Evolutionary conservation across 2,888 invertebrate genomes (phyloP), one percentile per base, ranked within the genome.

Genomic region (Antheraea assamensis): DNA sequence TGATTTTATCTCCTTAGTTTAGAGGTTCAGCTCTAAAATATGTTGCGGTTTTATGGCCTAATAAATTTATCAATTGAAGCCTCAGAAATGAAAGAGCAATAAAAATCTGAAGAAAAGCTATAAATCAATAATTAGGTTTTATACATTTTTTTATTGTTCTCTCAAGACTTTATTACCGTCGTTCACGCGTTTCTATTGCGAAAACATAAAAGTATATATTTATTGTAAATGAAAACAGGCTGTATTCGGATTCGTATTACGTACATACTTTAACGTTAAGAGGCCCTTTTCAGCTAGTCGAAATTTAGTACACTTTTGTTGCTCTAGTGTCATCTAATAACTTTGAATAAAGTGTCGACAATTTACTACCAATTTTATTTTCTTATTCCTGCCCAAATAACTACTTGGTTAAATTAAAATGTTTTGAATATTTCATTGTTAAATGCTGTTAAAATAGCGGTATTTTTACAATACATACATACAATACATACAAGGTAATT

Each of bases 191-290:
- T 64, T 64, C 4, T 74, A 72, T 27, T 58, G 71, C 58, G 72
- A 70, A 72, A 27, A 71, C 72, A 73, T 78, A 71, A 76, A 74
- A 73, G 70, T 71, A 72, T 71, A 21, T 71, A 74, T 76, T 75
- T 75, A 78, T 75, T 75, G 74, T 70, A 71, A 71, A 71, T 71
- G 73, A 71, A 71, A 64, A 30, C 64, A 47, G 3, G 24, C n/a
- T 24, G n/a, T 70, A 42, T 73, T 47, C 30, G 55, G 74, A 3
- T n/a, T 68, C 35, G 13, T 68, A 35, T 68, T 68, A 64, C 61
- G 15, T 64, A 30, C 17, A 64, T 58, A 15, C 30, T 64, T 64
- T 64, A 19, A 30, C 17, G 61, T 17, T 64, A 24, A 64, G 5
- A 64, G 5, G 30, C 27, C 17, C 15, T 64, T 64, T 30, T 5